Conservation (phyloP, 2,888 invertebrate species). For the Orchestes rusci region DNA sequence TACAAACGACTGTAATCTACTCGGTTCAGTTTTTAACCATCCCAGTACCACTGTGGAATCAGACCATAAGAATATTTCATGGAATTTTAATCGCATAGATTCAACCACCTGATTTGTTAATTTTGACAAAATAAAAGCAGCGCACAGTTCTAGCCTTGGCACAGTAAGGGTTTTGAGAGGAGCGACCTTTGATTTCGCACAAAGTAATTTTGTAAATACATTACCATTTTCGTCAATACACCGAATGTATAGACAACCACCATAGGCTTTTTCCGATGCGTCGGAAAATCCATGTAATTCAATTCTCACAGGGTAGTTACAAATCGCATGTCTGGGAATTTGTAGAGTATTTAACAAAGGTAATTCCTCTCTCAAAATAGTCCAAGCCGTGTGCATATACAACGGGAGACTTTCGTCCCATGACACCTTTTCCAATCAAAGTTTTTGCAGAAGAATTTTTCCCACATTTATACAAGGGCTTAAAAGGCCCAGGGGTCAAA, state of each 20-base stretch:
- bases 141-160: neutral
- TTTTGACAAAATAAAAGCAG: neutral
- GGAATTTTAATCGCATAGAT: neutral
- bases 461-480: neutral
- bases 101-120: neutral
- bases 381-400: no score
- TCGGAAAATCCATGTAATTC: conserved; percentile 2
- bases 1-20: neutral
- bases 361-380: no score
- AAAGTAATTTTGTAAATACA: neutral
- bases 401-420: no score
- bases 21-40: neutral
- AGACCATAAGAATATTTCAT: neutral
- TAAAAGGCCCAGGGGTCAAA: conserved; percentile 7
- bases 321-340: no score
- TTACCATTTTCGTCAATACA: neutral
- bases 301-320: neutral
- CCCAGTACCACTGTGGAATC: neutral
- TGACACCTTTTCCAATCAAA: no score
- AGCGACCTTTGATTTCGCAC: neutral
- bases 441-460: conserved; percentile 8
- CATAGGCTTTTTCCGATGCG: neutral
- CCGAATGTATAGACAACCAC: neutral
- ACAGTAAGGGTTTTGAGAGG: neutral
- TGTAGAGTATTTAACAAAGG: no score